These are phyloP conservation scores for Helicolenus hilgendorfi DNA, from an alignment of 2,797 vertebrate genomes.

Conservation along the genomic window DNA sequence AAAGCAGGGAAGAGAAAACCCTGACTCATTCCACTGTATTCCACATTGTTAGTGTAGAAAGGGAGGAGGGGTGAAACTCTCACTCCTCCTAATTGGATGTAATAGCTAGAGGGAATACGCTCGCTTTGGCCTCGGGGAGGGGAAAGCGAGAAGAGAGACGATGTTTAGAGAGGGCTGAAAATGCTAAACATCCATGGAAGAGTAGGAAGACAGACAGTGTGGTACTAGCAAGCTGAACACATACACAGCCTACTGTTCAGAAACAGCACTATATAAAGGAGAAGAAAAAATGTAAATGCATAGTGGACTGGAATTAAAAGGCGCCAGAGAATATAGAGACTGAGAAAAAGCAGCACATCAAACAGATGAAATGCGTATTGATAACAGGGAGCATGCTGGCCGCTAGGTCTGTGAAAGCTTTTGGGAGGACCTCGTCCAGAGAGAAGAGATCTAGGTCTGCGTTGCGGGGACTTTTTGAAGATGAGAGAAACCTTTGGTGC, in stretches of 20 bases:
- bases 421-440: slow-evolving; percentile 33
- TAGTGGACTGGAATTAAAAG: slow-evolving; percentile 29
- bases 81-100: slow-evolving; percentile 88
- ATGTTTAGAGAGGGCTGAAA: slow-evolving; percentile 78
- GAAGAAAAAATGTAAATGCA: background rate
- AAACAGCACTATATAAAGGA: slow-evolving; percentile 22
- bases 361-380: slow-evolving; percentile 35
- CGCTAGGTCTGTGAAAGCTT: slow-evolving; percentile 48
- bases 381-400: slow-evolving; percentile 39
- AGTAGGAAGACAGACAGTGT: slow-evolving; percentile 54
- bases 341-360: slow-evolving; percentile 43
- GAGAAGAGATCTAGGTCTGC: slow-evolving; percentile 40
- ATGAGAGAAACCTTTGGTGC: slow-evolving; percentile 46
- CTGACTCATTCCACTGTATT: slow-evolving; percentile 76
- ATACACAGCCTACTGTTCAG: slow-evolving; percentile 7
- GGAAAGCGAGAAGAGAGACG: slow-evolving; percentile 47
- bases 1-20: slow-evolving; percentile 77
- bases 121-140: slow-evolving; percentile 77
- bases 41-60: slow-evolving; percentile 67
- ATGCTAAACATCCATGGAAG: slow-evolving; percentile 70
- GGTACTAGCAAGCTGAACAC: slow-evolving; percentile 39
- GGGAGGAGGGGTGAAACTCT: slow-evolving; percentile 72
- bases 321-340: slow-evolving; percentile 26
- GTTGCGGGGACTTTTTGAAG: slow-evolving; percentile 51
- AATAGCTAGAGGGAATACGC: slow-evolving; percentile 87